Percentiles rank a stretch among this genome's conserved stretches.
phyloP scores from a whole-genome alignment of 2,888 invertebrate species.

The Pandemis cinnamomeana region DNA sequence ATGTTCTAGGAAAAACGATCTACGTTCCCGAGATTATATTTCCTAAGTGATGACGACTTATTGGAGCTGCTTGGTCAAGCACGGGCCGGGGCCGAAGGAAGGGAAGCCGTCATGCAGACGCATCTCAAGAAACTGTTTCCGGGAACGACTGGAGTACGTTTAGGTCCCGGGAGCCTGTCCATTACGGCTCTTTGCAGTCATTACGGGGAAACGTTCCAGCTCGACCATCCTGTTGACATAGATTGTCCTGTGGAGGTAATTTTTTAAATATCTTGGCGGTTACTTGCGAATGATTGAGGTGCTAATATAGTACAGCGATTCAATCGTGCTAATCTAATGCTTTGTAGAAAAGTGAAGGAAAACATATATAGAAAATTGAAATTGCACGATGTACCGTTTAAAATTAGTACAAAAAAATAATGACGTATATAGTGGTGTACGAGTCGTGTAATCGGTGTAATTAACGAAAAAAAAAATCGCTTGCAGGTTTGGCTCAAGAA shows the following conservation, averaged over 20 bases:
- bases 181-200: conserved; percentile 90
- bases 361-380: too few species aligned
- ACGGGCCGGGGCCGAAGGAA: conserved; percentile 86
- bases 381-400: too few species aligned
- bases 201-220: conserved; percentile 89
- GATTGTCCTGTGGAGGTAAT: conserved; percentile 90
- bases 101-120: conserved; percentile 93
- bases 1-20: conserved; percentile 93
- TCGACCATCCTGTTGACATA: conserved; percentile 88
- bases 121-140: conserved; percentile 99
- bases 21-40: conserved; percentile 97
- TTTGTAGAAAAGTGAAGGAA: too few species aligned
- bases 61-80: conserved; percentile 97
- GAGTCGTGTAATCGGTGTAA: conserved; percentile 34
- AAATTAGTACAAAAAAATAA: too few species aligned
- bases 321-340: too few species aligned
- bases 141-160: conserved; percentile 91
- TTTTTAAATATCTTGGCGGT: neutral
- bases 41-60: conserved; percentile 98
- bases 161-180: conserved; percentile 81
- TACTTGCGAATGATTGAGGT: too few species aligned
- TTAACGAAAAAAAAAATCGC: too few species aligned
- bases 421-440: too few species aligned
- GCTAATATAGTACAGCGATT: too few species aligned
- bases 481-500: conserved; percentile 89